Conservation (phyloP, 2,113 vertebrate genomes). For the Rallus limicola region DNA sequence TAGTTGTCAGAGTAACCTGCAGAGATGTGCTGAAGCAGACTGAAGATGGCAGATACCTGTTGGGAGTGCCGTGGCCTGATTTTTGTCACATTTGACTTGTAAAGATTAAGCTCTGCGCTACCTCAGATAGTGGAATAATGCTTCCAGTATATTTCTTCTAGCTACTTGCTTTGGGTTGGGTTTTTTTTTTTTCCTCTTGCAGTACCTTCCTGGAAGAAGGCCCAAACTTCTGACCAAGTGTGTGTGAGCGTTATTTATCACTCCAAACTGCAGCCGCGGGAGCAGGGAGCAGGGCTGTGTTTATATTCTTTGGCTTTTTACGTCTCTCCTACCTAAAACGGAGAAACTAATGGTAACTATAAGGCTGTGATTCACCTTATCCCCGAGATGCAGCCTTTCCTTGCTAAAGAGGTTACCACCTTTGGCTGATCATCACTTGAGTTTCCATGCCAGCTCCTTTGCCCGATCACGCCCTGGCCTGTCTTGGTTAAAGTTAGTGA, state of each 20-base stretch:
- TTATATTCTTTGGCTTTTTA: not conserved
- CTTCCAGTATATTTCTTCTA: not conserved
- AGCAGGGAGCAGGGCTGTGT: not conserved
- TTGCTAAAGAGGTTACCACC: slow-evolving; percentile 16
- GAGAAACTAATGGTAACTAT: not conserved
- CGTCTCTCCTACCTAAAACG: not conserved
- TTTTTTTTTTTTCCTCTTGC: not conserved
- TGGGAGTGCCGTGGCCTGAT: not conserved
- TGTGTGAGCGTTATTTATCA: fast-evolving
- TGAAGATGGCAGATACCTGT: not conserved
- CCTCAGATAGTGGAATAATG: not conserved
- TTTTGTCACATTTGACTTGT: not conserved
- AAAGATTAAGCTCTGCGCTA: not conserved
- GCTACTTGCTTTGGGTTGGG: not conserved
- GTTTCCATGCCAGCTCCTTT: slow-evolving; percentile 5
- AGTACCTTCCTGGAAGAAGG: not conserved
- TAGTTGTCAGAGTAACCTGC: not conserved
- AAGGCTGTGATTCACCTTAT: slow-evolving; percentile 11
- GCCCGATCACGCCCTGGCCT: not conserved
- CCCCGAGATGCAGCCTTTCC: not conserved
- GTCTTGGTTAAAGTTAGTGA: not conserved
- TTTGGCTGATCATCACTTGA: not conserved
- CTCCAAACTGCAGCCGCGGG: not conserved
- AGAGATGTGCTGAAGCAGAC: not conserved
- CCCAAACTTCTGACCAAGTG: not conserved